A percentile compares a stretch with the other conserved stretches of the same genome.
Evolutionary conservation across 2,113 vertebrate genomes (phyloP).

Genomic region (Caretta caretta): DNA sequence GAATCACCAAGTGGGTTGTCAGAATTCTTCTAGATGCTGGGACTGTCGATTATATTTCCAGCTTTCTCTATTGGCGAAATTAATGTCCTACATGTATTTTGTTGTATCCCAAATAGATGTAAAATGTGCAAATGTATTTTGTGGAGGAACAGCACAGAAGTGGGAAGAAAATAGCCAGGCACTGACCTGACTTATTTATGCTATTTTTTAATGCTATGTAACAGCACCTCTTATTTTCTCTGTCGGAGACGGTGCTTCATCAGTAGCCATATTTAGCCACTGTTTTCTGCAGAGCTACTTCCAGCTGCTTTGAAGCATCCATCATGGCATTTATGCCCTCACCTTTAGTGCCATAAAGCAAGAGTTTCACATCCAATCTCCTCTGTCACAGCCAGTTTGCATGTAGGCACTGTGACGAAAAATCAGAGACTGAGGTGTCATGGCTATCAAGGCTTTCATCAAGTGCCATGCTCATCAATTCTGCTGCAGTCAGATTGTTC

Average conservation of each 20-base stretch:
- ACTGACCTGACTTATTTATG: not conserved
- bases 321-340: not conserved
- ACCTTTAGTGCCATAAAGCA: not conserved
- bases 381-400: not conserved
- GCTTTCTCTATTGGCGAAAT: not conserved
- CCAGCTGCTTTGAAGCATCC: not conserved
- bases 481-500: not conserved
- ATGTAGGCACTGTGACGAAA: not conserved
- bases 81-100: not conserved
- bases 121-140: not conserved
- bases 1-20: not conserved
- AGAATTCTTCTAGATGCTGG: not conserved
- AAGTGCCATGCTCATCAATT: not conserved
- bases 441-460: not conserved
- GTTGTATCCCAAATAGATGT: not conserved
- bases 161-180: not conserved
- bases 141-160: not conserved
- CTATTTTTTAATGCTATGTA: not conserved
- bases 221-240: not conserved
- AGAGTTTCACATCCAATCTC: not conserved
- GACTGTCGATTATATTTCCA: not conserved
- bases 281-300: not conserved
- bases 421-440: not conserved
- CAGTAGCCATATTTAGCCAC: not conserved
- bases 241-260: rapidly evolving